Conservation (phyloP, 1,140 invertebrate genomes). For the Octopus sinensis region DNA sequence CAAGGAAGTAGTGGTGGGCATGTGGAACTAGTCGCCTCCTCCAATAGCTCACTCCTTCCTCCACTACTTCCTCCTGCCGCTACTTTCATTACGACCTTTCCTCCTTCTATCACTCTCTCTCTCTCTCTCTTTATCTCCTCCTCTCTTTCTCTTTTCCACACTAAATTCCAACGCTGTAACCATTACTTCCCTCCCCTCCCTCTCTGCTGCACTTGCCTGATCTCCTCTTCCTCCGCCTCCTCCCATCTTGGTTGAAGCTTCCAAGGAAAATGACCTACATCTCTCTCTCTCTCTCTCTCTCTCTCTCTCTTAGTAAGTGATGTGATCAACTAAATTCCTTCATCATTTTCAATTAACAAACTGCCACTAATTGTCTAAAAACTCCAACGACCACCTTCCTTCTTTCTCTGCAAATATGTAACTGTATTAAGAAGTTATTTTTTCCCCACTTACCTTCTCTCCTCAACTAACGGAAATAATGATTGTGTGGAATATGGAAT, state of each 20-base stretch:
- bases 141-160: not conserved
- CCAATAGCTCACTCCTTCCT: not conserved
- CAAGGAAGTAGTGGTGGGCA: too few species aligned
- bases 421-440: too few species aligned
- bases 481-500: too few species aligned
- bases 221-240: not conserved
- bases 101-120: not conserved
- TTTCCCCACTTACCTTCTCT: too few species aligned
- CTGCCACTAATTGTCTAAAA: too few species aligned
- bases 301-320: too few species aligned
- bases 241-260: not conserved
- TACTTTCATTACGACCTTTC: not conserved
- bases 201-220: not conserved
- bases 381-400: too few species aligned
- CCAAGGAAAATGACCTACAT: too few species aligned
- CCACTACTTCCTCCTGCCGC: not conserved
- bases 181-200: not conserved
- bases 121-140: too few species aligned
- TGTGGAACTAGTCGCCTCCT: not conserved
- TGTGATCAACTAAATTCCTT: not conserved
- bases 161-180: constrained; percentile 53
- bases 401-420: too few species aligned
- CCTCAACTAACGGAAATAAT: too few species aligned
- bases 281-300: too few species aligned
- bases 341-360: not conserved